Base-by-base conservation (phyloP, 2,888 invertebrate genomes). In the Steromphala cineraria region DNA sequence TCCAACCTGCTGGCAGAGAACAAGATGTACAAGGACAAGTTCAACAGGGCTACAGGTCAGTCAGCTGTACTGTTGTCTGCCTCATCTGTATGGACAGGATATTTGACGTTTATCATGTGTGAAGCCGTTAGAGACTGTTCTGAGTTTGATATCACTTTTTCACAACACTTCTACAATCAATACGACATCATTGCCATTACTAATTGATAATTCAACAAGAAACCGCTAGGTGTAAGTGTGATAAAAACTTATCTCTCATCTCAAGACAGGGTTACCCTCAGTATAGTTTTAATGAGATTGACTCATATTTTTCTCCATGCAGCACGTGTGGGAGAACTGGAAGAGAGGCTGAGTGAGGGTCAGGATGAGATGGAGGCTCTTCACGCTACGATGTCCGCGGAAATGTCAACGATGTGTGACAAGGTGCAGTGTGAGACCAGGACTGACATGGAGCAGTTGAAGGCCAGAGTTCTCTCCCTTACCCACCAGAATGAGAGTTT, bases 1-100 rank as follows among this genome's bases (percentile, higher is more conserved):
- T 86, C 88, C 17, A 88, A 88, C 19, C 84, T 92, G 8, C 87
- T 87, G 56, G 87, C 89, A 15, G 92, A 92, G 79, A 91, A 91
- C 85, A 92, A 89, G 82, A 84, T 90, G 53, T 78, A 91, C 19
- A 92, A 91, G 82, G 91, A 92, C 52, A 92, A 91, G 81, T 87
- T 89, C 82, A 91, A 90, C 85, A 85, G 90, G 78, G 86, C 89
- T 24, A 82, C 87, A 79, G 88, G 92, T 92, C 83, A 53, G 81
- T 53, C 36, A 36, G 36, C n/a, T n/a, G n/a, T n/a, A n/a, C n/a
- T n/a, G n/a, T n/a, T n/a, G n/a, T n/a, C n/a, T n/a, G n/a, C n/a
- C n/a, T n/a, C n/a, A n/a, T n/a, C n/a, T n/a, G n/a, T n/a, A n/a
- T n/a, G n/a, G n/a, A n/a, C n/a, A n/a, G n/a, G n/a, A n/a, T n/a